phyloP scores from a whole-genome alignment of 2,113 vertebrate genomes.

The Barnardius zonarius region DNA sequence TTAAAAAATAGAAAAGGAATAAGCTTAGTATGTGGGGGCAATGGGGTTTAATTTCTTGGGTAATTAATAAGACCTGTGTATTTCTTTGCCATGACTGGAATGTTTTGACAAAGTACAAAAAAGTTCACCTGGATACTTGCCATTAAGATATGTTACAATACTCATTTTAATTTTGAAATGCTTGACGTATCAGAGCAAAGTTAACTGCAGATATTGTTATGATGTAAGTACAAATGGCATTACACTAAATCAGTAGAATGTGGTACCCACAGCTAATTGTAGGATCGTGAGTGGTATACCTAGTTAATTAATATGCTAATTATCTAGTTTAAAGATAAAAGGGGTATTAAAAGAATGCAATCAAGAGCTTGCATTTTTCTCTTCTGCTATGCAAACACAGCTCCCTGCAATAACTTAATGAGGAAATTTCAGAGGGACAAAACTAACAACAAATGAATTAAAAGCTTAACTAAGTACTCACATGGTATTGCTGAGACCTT shows the following conservation, averaged over 20 bases:
- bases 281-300: not conserved
- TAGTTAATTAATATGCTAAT: slow-evolving; percentile 59
- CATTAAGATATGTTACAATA: rapidly evolving
- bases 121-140: not conserved
- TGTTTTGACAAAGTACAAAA: not conserved
- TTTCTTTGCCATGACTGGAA: not conserved
- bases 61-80: not conserved
- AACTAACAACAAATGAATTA: slow-evolving; percentile 29
- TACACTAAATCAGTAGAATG: not conserved
- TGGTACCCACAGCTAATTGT: not conserved
- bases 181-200: not conserved
- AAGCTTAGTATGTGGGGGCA: not conserved
- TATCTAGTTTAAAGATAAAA: slow-evolving; percentile 38
- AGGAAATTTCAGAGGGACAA: slow-evolving; percentile 40
- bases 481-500: slow-evolving; percentile 20
- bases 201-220: not conserved
- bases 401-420: slow-evolving; percentile 41
- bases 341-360: not conserved
- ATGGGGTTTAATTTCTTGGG: not conserved
- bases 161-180: not conserved
- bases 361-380: slow-evolving; percentile 37
- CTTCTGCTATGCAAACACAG: slow-evolving; percentile 30
- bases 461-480: slow-evolving; percentile 40
- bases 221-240: not conserved
- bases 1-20: not conserved